Conservation (phyloP, 2,113 vertebrate species). For the Okapia johnstoni region DNA sequence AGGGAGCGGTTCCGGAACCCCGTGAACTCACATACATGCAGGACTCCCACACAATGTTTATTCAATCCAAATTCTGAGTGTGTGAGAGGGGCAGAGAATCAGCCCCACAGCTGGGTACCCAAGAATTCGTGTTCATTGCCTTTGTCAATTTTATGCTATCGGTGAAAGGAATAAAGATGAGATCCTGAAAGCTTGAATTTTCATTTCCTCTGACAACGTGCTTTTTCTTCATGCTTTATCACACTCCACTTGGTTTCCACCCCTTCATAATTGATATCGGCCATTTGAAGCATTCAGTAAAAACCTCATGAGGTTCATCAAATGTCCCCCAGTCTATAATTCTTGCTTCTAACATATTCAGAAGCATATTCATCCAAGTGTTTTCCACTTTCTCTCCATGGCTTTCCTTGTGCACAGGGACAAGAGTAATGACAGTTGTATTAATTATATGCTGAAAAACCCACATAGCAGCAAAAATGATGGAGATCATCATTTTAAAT, state of each 20-base stretch:
- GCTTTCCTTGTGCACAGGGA: slow-evolving; percentile 63
- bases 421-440: slow-evolving; percentile 60
- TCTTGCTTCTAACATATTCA: slow-evolving; percentile 68
- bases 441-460: slow-evolving; percentile 73
- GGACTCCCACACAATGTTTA: background rate
- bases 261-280: slow-evolving; percentile 68
- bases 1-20: background rate
- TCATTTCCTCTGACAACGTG: slow-evolving; percentile 68
- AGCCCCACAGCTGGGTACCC: slow-evolving; percentile 62
- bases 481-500: slow-evolving; percentile 73
- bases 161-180: slow-evolving; percentile 73
- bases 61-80: slow-evolving; percentile 52
- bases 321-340: slow-evolving; percentile 71
- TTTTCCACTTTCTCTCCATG: slow-evolving; percentile 54
- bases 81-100: slow-evolving; percentile 53
- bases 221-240: slow-evolving; percentile 68
- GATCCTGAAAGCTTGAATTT: slow-evolving; percentile 66
- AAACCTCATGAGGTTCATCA: slow-evolving; percentile 71
- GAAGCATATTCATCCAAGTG: slow-evolving; percentile 62
- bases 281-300: slow-evolving; percentile 68
- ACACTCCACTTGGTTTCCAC: slow-evolving; percentile 64
- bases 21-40: background rate
- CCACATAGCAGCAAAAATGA: slow-evolving; percentile 62
- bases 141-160: slow-evolving; percentile 68
- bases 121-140: slow-evolving; percentile 56